These are phyloP conservation scores for Coracias cyanogaster DNA, from an alignment of 2,797 vertebrate genomes.

Conservation along the genomic window DNA sequence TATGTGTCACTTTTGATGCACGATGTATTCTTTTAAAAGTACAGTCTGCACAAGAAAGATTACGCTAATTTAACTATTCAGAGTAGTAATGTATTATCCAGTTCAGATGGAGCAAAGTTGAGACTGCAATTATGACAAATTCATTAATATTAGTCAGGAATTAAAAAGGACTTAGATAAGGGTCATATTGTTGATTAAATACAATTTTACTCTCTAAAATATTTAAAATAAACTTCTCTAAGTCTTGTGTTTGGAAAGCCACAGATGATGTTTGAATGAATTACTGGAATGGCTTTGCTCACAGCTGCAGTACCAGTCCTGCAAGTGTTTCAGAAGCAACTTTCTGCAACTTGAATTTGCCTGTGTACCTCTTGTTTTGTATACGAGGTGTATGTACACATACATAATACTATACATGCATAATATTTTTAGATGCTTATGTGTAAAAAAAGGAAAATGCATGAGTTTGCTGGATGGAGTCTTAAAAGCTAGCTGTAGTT, in stretches of 20 bases:
- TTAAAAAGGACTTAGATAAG: background rate
- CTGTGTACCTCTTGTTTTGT: background rate
- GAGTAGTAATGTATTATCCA: background rate
- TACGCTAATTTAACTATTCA: background rate
- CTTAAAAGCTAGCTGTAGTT: background rate
- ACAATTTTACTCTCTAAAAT: background rate
- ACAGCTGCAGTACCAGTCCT: background rate
- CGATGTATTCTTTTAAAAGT: background rate
- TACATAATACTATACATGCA: background rate
- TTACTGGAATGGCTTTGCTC: background rate
- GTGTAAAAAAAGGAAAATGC: background rate
- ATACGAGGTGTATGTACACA: background rate
- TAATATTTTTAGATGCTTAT: background rate
- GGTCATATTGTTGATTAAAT: background rate
- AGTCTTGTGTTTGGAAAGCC: background rate
- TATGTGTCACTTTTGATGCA: no score
- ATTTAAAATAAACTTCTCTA: background rate
- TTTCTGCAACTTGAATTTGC: background rate
- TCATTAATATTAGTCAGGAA: background rate
- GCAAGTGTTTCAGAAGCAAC: background rate
- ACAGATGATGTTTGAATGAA: background rate
- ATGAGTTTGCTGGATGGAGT: background rate
- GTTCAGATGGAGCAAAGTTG: background rate
- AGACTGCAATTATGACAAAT: background rate
- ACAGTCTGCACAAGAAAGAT: background rate